These are phyloP conservation scores for Leptinotarsa lineolata DNA, from an alignment of 1,140 invertebrate genomes.

Conservation along the genomic window DNA sequence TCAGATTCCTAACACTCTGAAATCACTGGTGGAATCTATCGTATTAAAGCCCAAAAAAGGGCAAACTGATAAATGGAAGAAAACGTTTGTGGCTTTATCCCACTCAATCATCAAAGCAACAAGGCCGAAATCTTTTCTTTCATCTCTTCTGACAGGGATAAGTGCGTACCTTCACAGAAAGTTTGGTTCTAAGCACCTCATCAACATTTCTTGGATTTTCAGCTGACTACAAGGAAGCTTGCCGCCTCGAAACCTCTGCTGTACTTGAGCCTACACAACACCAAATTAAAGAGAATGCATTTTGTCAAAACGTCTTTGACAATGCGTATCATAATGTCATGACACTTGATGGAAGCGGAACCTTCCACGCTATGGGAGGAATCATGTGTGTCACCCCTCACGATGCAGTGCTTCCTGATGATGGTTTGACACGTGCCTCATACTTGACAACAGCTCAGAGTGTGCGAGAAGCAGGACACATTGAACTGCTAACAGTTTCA, in stretches of 20 bases:
- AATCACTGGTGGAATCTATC: background rate
- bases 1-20: too few species aligned
- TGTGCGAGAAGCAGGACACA: background rate
- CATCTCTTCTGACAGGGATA: background rate
- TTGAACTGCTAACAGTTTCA: background rate
- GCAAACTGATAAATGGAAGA: background rate
- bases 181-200: background rate
- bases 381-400: background rate
- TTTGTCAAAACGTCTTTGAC: background rate
- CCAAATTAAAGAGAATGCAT: background rate
- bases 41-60: background rate
- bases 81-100: background rate
- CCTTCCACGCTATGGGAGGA: background rate
- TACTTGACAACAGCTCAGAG: slow-evolving; percentile 1
- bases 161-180: background rate
- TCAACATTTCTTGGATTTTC: slow-evolving; percentile 1
- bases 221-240: background rate
- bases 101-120: background rate
- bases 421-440: background rate
- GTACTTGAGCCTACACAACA: background rate
- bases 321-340: background rate
- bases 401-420: too few species aligned
- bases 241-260: background rate
- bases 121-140: background rate
- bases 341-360: background rate